Conservation (phyloP, 2,113 vertebrate genomes). For the Pterocles gutturalis region DNA sequence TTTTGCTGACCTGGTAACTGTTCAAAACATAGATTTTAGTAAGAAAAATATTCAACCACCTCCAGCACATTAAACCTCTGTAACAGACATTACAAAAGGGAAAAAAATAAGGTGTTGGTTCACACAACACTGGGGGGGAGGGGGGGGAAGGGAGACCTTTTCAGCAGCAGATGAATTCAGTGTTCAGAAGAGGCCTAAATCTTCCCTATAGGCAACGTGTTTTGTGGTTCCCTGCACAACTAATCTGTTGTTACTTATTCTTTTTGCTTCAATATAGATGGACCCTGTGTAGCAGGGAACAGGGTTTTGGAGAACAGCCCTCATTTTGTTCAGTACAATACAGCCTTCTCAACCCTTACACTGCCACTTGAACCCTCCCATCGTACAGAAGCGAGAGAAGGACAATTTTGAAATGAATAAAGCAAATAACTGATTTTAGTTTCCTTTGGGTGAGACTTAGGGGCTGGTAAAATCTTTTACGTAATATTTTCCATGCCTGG, state of each 20-base stretch:
- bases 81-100: neutral
- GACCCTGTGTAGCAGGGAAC: slow-evolving; percentile 28
- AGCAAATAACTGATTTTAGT: slow-evolving; percentile 16
- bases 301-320: slow-evolving; percentile 50
- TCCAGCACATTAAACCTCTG: neutral
- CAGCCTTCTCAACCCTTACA: slow-evolving; percentile 4
- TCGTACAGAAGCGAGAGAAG: neutral
- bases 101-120: neutral
- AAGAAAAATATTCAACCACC: slow-evolving; percentile 19
- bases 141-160: neutral
- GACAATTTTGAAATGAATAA: slow-evolving; percentile 33
- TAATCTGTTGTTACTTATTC: slow-evolving; percentile 63
- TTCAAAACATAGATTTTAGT: slow-evolving; percentile 19
- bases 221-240: slow-evolving; percentile 47
- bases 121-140: neutral
- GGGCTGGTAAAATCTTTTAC: neutral
- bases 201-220: neutral
- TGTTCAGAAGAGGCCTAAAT: neutral
- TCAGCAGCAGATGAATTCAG: slow-evolving; percentile 3
- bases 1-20: slow-evolving; percentile 41
- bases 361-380: slow-evolving; percentile 54
- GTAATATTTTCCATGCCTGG: neutral
- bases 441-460: neutral
- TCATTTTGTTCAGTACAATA: slow-evolving; percentile 66
- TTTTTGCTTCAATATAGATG: slow-evolving; percentile 50